phyloP scores from a whole-genome alignment of 2,113 vertebrate species.

The Speoplatyrhinus poulsoni region DNA sequence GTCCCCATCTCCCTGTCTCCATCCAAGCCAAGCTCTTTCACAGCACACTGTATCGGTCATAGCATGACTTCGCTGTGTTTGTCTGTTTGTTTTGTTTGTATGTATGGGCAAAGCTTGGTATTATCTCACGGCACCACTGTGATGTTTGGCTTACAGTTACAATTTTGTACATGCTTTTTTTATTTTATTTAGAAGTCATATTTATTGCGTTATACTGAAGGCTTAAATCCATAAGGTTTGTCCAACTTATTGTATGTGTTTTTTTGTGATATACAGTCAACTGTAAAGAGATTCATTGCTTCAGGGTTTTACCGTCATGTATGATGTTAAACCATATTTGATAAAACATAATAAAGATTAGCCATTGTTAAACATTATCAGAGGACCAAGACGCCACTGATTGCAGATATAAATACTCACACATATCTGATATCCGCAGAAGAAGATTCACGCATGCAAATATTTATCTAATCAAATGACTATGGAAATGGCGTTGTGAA shows the following conservation, averaged over 20 bases:
- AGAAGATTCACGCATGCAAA: neutral
- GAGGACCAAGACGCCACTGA: neutral
- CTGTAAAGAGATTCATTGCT: neutral
- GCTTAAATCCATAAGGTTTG: neutral
- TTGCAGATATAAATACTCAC: neutral
- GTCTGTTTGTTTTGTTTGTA: constrained; percentile 62
- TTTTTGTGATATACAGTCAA: neutral
- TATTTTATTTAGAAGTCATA: constrained; percentile 15
- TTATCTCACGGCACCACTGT: constrained; percentile 51
- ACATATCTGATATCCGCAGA: neutral
- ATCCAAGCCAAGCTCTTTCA: constrained; percentile 67
- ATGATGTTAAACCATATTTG: neutral
- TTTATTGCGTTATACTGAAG: constrained; percentile 3
- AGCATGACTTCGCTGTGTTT: constrained; percentile 65
- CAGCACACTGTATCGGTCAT: constrained; percentile 73
- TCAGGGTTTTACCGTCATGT: neutral
- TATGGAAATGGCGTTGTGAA: neutral
- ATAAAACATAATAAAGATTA: neutral
- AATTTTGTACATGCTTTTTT: constrained; percentile 38
- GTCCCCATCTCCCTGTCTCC: constrained; percentile 65
- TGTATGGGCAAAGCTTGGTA: constrained; percentile 35
- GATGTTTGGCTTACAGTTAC: constrained; percentile 60
- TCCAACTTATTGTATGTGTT: neutral
- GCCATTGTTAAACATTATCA: neutral
- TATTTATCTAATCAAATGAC: neutral